Conservation (phyloP, 2,888 invertebrate species). For the Allophyes oxyacanthae region DNA sequence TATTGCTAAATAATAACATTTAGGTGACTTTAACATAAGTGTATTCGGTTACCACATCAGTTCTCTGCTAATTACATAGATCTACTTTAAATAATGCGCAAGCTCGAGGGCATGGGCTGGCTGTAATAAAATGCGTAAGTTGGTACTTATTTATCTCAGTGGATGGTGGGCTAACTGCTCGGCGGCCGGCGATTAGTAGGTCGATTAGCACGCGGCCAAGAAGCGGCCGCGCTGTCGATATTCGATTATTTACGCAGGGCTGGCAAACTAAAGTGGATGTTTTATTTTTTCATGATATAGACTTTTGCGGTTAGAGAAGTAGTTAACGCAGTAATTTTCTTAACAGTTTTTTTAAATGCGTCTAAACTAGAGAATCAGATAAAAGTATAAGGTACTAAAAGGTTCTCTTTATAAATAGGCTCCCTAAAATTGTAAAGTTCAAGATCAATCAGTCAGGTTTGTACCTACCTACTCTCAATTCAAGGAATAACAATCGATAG, state of each 20-base stretch:
- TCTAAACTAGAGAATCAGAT: too few species aligned
- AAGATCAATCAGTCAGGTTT: conserved; percentile 31
- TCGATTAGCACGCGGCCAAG: conserved; percentile 83
- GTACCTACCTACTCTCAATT: conserved; percentile 32
- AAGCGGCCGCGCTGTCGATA: conserved; percentile 73
- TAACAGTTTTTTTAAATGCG: too few species aligned
- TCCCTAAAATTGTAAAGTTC: conserved; percentile 14
- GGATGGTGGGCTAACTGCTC: conserved; percentile 57
- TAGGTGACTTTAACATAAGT: conserved; percentile 22
- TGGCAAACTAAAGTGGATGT: conserved; percentile 45
- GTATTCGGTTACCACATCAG: conserved; percentile 14
- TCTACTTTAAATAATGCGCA: conserved; percentile 21
- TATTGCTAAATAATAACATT: conserved; percentile 22
- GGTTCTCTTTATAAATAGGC: too few species aligned
- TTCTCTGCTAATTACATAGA: conserved; percentile 19
- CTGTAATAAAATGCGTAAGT: conserved; percentile 48
- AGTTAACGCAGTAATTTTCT: too few species aligned
- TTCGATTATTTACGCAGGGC: conserved; percentile 72
- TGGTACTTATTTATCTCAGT: conserved; percentile 59
- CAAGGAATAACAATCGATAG: conserved; percentile 64
- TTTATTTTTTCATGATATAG: neutral
- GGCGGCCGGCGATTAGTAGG: conserved; percentile 75
- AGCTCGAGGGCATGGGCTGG: conserved; percentile 9
- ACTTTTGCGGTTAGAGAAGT: too few species aligned
- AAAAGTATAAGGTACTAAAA: too few species aligned